Evolutionary conservation across 2,888 invertebrate species (phyloP).

Genomic region (Cryptosula pallasiana): DNA sequence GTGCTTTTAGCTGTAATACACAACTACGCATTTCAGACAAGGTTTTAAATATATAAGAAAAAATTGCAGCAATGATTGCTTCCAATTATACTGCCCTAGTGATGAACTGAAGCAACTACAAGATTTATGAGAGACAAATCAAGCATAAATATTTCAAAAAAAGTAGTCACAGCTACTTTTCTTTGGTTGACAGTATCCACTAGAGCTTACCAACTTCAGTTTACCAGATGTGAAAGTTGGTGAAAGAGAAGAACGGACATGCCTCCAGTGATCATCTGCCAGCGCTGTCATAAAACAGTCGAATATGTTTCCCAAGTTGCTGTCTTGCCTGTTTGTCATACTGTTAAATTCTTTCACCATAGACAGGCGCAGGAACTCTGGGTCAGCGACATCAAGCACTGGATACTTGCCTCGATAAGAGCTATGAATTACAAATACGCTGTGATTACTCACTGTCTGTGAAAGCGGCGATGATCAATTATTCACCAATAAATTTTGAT

Average conservation of each 20-base stretch:
- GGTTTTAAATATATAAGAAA: neutral
- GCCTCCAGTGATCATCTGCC: constrained; percentile 21
- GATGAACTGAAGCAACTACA: too few relatives aligned
- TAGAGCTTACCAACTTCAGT: constrained; percentile 11
- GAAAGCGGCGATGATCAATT: neutral
- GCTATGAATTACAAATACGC: neutral
- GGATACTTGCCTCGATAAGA: neutral
- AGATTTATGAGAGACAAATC: too few relatives aligned
- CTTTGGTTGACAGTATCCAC: neutral
- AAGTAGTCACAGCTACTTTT: too few relatives aligned
- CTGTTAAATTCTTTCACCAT: constrained; percentile 8
- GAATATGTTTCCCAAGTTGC: neutral
- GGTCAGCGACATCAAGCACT: constrained; percentile 17
- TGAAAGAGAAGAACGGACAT: neutral
- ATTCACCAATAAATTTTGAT: neutral
- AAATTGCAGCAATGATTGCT: too few relatives aligned
- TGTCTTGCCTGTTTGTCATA: neutral
- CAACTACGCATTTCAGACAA: neutral
- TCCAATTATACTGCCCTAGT: too few relatives aligned
- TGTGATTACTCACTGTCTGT: neutral
- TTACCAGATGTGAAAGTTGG: constrained; percentile 14
- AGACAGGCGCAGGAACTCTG: neutral
- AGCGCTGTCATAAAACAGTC: neutral
- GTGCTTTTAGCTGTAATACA: constrained; percentile 1
- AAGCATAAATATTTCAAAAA: too few relatives aligned